phyloP scores from a whole-genome alignment of 30 jellyfish, hydroid and myxozoan genomes.

The Pseudorhiza aurosa region DNA sequence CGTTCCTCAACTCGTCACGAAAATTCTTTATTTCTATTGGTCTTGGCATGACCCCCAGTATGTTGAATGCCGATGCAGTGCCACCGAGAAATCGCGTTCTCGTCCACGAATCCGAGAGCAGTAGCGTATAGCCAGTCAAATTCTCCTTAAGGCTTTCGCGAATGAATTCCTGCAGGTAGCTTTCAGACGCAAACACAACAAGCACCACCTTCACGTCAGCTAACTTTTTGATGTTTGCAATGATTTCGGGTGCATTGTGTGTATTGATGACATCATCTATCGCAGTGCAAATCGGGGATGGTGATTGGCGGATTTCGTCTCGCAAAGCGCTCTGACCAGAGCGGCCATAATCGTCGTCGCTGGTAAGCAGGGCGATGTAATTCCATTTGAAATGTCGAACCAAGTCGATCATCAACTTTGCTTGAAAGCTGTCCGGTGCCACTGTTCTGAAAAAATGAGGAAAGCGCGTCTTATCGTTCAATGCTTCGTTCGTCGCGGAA shows the following conservation, averaged over 20 bases:
- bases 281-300: constrained; percentile 58
- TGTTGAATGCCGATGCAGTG: constrained; percentile 33
- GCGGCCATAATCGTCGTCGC: constrained; percentile 91
- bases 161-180: constrained; percentile 12
- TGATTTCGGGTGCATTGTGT: constrained; percentile 10
- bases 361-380: constrained; percentile 63
- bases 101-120: constrained; percentile 76
- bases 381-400: constrained; percentile 62
- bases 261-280: constrained; percentile 66
- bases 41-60: constrained; percentile 76
- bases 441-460: constrained; percentile 87
- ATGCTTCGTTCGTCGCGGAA: constrained; percentile 75
- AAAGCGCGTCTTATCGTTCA: constrained; percentile 72
- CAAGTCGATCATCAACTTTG: constrained; percentile 55
- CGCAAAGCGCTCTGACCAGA: constrained; percentile 82
- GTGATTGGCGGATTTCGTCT: neutral
- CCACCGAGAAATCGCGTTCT: constrained; percentile 28
- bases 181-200: neutral
- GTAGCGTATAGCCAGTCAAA: constrained; percentile 56
- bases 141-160: constrained; percentile 32
- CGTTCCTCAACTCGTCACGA: constrained; percentile 8
- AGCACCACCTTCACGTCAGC: constrained; percentile 54
- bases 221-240: constrained; percentile 16
- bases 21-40: constrained; percentile 44
- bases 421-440: constrained; percentile 75